Evolutionary conservation across 2,888 invertebrate species (phyloP).

Genomic region (Callyntrura sp.): DNA sequence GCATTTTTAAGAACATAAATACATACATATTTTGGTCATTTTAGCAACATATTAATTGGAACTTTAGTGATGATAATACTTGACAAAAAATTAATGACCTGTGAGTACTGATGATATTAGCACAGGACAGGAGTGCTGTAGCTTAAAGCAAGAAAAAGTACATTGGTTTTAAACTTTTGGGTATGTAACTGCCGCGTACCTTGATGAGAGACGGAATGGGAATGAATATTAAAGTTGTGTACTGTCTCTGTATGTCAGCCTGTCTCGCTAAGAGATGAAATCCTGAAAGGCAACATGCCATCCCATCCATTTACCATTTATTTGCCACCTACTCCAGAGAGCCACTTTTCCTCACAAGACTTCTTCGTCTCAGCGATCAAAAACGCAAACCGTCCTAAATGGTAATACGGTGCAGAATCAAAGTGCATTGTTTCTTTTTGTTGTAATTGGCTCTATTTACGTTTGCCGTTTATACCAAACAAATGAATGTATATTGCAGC

Average conservation of each 20-base stretch:
- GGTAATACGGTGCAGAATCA: constrained; percentile 24
- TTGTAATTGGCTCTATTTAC: background rate
- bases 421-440: constrained; percentile 24
- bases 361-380: constrained; percentile 20
- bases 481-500: background rate
- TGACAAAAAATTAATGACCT: constrained; percentile 53
- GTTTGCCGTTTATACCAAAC: background rate
- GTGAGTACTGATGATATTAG: constrained; percentile 17
- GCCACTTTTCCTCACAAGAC: constrained; percentile 45
- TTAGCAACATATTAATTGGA: no score
- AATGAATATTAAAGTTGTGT: background rate
- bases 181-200: background rate
- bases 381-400: constrained; percentile 34
- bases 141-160: constrained; percentile 26
- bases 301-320: constrained; percentile 41
- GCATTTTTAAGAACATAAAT: background rate
- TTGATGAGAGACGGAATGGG: background rate
- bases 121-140: constrained; percentile 44
- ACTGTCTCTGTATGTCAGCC: constrained; percentile 10
- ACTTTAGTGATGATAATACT: constrained; percentile 34
- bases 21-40: no score
- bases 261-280: constrained; percentile 56
- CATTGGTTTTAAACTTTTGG: background rate
- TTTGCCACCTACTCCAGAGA: constrained; percentile 67
- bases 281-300: constrained; percentile 31